Base-by-base conservation (phyloP, 2,797 vertebrate genomes). In the Channa striata region DNA sequence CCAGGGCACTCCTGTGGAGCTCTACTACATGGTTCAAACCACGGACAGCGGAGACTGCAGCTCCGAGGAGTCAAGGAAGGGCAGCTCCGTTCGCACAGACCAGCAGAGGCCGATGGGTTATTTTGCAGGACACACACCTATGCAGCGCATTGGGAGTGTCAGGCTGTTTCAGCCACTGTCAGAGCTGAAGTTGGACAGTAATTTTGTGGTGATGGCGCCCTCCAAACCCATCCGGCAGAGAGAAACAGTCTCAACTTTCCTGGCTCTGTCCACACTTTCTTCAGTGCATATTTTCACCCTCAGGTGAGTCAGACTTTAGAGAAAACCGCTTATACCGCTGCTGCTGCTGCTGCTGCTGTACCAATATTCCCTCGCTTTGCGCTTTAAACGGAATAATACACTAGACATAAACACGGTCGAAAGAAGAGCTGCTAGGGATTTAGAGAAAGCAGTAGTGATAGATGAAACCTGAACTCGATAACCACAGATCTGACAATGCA, bases 271-370 rank as follows among this genome's bases (percentile, higher is more conserved):
- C 47, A 93, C 92, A 25, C 95, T 96, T 11, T 95, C 96, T 25
- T 91, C 95, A 0, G 93, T 96, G 84, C 96, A 97, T 43, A 95
- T 95, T 66, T 99, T 99, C 90, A 93, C 96, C 33, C 92, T 99
- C 71, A 98, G 97, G 98, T 99, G 85, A 73, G 81, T 87, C 33
- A 34, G n/a, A 19, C 19, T 69, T 39, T 30, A 30, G 25, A 30
- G 25, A 30, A 4, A 30, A 52, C 40, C 10, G 25, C 74, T 77
- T 54, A 42, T n/a, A n/a, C n/a, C n/a, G n/a, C n/a, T n/a, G n/a
- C n/a, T n/a, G n/a, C 23, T 52, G n/a, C 43, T 11, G 8, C 17
- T 40, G 19, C 30, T 16, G 54, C 16, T 73, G 8, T 8, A 8
- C 16, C 19, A 25, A 68, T 50, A 16, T 56, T 47, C 8, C 42